Percentiles rank a stretch among this genome's conserved stretches.
These are phyloP conservation scores for Drosophila mayaguana DNA, from an alignment of 2,888 invertebrate genomes.

Conservation along the genomic window DNA sequence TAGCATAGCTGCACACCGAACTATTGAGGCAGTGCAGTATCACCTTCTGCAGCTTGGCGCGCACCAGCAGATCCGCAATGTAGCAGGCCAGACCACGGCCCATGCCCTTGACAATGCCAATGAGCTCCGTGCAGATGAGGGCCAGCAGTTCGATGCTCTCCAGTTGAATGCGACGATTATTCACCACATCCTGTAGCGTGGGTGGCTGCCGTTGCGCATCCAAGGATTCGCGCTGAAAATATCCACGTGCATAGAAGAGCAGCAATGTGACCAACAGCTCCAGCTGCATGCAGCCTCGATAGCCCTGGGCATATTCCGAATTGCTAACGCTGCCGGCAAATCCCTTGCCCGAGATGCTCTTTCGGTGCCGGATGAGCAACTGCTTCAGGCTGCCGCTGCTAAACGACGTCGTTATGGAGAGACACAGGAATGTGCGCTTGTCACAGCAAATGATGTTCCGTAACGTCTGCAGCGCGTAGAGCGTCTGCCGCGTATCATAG, in stretches of 20 bases:
- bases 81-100: slow-evolving; percentile 91
- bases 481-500: slow-evolving; percentile 90
- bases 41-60: slow-evolving; percentile 93
- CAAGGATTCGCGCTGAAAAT: slow-evolving; percentile 84
- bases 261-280: slow-evolving; percentile 91
- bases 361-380: slow-evolving; percentile 88
- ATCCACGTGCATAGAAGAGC: slow-evolving; percentile 92
- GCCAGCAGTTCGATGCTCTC: slow-evolving; percentile 91
- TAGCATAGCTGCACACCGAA: slow-evolving; percentile 86
- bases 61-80: slow-evolving; percentile 89
- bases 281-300: slow-evolving; percentile 92
- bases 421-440: slow-evolving; percentile 90
- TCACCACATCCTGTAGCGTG: slow-evolving; percentile 89
- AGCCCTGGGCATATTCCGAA: slow-evolving; percentile 89
- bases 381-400: slow-evolving; percentile 86
- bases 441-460: slow-evolving; percentile 90
- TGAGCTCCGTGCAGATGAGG: slow-evolving; percentile 90
- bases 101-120: slow-evolving; percentile 90
- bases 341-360: slow-evolving; percentile 90
- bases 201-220: slow-evolving; percentile 86
- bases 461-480: slow-evolving; percentile 91
- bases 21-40: slow-evolving; percentile 92
- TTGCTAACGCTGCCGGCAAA: slow-evolving; percentile 88
- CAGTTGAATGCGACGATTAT: slow-evolving; percentile 92
- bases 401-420: slow-evolving; percentile 91